A percentile compares a stretch with the other conserved stretches of the same genome.
These are phyloP conservation scores for Microtus oregoni DNA, from an alignment of 2,113 vertebrate genomes.

Conservation along the genomic window DNA sequence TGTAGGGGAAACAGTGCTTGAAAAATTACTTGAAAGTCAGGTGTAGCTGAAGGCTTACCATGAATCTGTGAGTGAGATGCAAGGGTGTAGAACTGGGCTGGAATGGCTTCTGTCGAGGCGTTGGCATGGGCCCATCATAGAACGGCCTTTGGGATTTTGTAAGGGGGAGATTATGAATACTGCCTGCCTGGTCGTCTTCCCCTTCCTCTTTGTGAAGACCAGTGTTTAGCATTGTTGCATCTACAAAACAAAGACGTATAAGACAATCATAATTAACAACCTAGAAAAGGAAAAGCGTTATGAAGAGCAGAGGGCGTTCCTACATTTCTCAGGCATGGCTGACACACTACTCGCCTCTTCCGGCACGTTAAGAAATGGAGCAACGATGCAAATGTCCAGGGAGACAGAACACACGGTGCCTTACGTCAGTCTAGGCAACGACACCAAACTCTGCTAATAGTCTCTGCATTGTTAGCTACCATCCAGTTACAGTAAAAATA, in stretches of 20 bases:
- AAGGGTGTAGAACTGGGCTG: constrained; percentile 95
- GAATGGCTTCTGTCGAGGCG: constrained; percentile 94
- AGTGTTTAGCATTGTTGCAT: constrained; percentile 89
- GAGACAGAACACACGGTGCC: neutral
- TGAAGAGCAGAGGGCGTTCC: neutral
- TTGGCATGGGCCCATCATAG: constrained; percentile 94
- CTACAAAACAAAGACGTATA: constrained; percentile 80
- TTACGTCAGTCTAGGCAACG: neutral
- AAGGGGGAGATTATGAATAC: constrained; percentile 74
- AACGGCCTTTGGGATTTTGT: constrained; percentile 82
- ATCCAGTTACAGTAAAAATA: constrained; percentile 1
- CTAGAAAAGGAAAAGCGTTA: constrained; percentile 2
- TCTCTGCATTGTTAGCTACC: neutral
- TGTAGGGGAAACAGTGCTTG: neutral
- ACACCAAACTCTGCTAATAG: neutral
- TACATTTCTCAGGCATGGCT: neutral
- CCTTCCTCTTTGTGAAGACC: constrained; percentile 84
- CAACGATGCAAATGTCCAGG: neutral
- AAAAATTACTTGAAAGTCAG: neutral
- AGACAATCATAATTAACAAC: neutral
- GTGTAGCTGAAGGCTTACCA: constrained; percentile 87
- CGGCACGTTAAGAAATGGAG: neutral
- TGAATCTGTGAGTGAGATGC: constrained; percentile 96
- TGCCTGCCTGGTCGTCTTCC: constrained; percentile 81
- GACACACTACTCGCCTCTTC: neutral